These are phyloP conservation scores for Pseudorhombus dupliciocellatus DNA, from an alignment of 2,113 vertebrate genomes.

Conservation along the genomic window DNA sequence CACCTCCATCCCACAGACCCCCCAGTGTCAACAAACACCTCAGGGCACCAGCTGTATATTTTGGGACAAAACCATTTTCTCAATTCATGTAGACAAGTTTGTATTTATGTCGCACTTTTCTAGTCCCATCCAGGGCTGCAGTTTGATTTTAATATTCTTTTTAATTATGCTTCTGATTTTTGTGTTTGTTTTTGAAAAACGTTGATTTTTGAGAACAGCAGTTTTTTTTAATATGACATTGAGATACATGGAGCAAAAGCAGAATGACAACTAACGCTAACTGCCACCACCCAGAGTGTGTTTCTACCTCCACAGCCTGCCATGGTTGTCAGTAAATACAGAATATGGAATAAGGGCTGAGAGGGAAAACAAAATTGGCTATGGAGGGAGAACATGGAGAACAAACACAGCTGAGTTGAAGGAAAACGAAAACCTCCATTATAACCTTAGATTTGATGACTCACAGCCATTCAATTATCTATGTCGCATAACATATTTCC, in stretches of 20 bases:
- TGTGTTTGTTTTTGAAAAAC: too few species aligned
- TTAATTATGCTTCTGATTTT: too few species aligned
- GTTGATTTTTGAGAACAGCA: not conserved
- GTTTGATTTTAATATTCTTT: too few species aligned
- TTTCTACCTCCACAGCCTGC: conserved; percentile 42
- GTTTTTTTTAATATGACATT: not conserved
- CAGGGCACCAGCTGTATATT: not conserved
- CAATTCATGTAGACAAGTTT: too few species aligned
- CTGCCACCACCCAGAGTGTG: conserved; percentile 15
- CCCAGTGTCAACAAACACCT: conserved; percentile 21
- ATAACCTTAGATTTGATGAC: not conserved
- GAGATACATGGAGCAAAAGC: not conserved
- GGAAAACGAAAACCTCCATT: too few species aligned
- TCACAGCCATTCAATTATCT: too few species aligned
- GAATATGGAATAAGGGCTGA: conserved; percentile 41
- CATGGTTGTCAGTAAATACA: conserved; percentile 64
- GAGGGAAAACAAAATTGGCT: not conserved
- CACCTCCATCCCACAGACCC: not conserved
- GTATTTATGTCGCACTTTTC: too few species aligned
- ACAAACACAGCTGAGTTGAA: not conserved
- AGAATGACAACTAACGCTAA: conserved; percentile 29
- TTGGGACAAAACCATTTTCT: too few species aligned
- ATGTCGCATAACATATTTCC: too few species aligned
- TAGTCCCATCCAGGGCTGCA: too few species aligned
- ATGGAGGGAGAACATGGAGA: not conserved